Base-by-base conservation (phyloP, 1,140 invertebrate genomes). In the Nasonia longicornis region DNA sequence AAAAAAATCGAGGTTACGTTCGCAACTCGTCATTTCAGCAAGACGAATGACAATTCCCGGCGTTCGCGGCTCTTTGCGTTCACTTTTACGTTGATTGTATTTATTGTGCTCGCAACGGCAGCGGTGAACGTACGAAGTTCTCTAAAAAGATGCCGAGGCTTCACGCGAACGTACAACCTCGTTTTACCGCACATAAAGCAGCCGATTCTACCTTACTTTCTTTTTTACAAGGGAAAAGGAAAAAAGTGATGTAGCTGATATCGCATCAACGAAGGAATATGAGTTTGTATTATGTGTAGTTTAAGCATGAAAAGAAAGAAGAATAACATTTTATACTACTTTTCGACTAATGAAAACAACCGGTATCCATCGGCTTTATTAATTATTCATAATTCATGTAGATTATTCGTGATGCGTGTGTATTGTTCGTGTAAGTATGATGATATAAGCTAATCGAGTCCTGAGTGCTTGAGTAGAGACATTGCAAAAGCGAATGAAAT, bases 301-400 rank as follows among this genome's bases (percentile, higher is more conserved):
- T 26, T 26, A 26, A 26, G 26, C 26, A 26, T 26, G 26, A 26
- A 26, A 26, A 26, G 26, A 26, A 26, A 26, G 26, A 26, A 26
- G 26, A 26, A 26, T 26, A 26, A 26, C 26, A 26, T 26, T 26
- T 26, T 26, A 31, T 63, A 11, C 42, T n/a, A 58, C 64, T 38
- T 45, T 48, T 74, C 26, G 6, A 20, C 16, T 3, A 45, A 66
- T 26, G 14, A 58, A 20, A n/a, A 66, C 11, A 67, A 6, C 22
- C 14, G 2, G 7, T 45, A 63, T 79, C n/a, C 29, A 42, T 45
- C 26, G 31, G 52, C 22, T 80, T 66, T 45, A 81, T 81, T 70
- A 81, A 81, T 76, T 81, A 81, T 81, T 81, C 73, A 81, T 76
- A 45, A 35, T 48, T 48, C 14, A 48, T 48, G 45, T 2, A 14